Evolutionary conservation across 2,113 vertebrate species (phyloP).

Genomic region (Zosterops japonicus): DNA sequence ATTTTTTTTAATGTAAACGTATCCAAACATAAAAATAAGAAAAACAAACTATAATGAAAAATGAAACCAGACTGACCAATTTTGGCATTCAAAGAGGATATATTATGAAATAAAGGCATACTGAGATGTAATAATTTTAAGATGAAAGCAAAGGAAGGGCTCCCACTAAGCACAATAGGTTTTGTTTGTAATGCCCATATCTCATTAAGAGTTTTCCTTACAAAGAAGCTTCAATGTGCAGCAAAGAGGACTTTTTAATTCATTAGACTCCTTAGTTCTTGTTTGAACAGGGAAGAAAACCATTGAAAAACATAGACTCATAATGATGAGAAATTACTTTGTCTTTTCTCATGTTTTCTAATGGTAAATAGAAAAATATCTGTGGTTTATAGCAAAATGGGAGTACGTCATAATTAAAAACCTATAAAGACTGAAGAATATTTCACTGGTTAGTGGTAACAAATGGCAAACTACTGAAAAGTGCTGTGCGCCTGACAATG

Average conservation of each 20-base stretch:
- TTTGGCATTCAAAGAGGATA: neutral
- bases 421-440: neutral
- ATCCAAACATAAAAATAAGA: neutral
- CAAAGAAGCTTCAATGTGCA: neutral
- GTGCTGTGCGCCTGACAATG: neutral
- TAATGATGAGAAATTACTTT: neutral
- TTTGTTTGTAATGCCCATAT: neutral
- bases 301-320: neutral
- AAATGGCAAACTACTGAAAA: neutral
- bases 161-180: neutral
- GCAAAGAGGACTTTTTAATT: neutral
- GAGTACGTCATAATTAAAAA: neutral
- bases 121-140: constrained; percentile 12
- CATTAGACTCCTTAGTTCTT: neutral
- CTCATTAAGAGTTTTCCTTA: neutral
- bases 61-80: neutral
- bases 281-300: neutral
- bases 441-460: neutral
- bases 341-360: neutral
- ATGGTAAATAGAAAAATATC: neutral
- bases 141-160: neutral
- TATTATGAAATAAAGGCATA: neutral
- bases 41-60: neutral
- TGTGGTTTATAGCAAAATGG: neutral
- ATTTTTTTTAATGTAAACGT: neutral